These are phyloP conservation scores for Pipistrellus kuhlii DNA, from an alignment of 2,797 vertebrate species.

Conservation along the genomic window DNA sequence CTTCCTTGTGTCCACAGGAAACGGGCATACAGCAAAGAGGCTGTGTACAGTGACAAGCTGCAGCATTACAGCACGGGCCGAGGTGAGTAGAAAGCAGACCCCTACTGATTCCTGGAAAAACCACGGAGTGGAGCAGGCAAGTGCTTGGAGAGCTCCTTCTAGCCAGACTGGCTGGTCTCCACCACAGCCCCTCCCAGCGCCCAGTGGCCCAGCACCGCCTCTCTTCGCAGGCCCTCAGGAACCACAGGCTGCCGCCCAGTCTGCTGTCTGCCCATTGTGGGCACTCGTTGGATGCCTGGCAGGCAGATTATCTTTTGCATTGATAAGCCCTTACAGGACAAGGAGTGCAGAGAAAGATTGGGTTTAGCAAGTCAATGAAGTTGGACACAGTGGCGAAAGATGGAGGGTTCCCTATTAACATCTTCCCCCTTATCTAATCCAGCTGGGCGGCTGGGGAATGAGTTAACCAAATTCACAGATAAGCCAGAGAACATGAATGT, in stretches of 20 bases:
- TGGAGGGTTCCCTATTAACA: constrained; percentile 74
- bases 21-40: constrained; percentile 97
- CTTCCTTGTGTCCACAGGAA: constrained; percentile 89
- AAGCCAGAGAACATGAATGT: constrained; percentile 72
- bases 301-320: constrained; percentile 59
- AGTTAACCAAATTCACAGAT: constrained; percentile 81
- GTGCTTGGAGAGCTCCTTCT: background rate
- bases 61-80: constrained; percentile 99
- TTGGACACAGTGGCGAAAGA: constrained; percentile 73
- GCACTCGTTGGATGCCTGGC: constrained; percentile 8
- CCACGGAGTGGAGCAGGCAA: background rate
- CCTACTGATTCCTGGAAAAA: background rate
- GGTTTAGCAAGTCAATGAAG: constrained; percentile 79
- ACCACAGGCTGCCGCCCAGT: background rate
- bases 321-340: constrained; percentile 70
- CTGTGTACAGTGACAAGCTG: constrained; percentile 97
- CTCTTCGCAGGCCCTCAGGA: background rate
- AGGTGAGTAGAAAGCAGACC: constrained; percentile 90
- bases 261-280: background rate
- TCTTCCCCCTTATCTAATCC: constrained; percentile 77
- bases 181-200: background rate
- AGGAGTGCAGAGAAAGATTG: constrained; percentile 47
- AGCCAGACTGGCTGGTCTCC: background rate
- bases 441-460: constrained; percentile 66
- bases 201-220: fast-evolving